Evolutionary conservation across 2,113 vertebrate genomes (phyloP).

Genomic region (Mixornis gularis): DNA sequence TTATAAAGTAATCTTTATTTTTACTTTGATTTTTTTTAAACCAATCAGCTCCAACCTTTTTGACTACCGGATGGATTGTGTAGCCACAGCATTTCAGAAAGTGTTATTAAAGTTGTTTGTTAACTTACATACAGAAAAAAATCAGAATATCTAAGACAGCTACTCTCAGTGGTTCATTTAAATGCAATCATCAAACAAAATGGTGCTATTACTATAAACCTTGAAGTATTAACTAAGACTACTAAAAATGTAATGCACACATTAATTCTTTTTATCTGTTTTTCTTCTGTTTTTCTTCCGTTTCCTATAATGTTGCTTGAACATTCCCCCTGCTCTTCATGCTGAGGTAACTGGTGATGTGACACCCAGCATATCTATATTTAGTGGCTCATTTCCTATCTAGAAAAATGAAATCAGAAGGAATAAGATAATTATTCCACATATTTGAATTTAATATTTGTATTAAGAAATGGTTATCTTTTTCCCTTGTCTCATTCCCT

Average conservation of each 20-base stretch:
- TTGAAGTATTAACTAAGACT: neutral
- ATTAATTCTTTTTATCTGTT: neutral
- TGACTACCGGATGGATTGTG: neutral
- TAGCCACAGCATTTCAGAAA: neutral
- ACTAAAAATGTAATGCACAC: neutral
- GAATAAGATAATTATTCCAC: neutral
- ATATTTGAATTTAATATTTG: neutral
- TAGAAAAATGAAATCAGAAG: neutral
- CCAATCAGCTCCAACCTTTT: neutral
- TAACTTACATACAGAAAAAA: neutral
- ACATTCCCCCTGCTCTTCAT: neutral
- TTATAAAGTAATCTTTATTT: neutral
- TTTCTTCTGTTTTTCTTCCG: neutral
- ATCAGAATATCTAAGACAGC: neutral
- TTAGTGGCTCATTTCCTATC: slow-evolving; percentile 1
- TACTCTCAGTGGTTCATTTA: neutral
- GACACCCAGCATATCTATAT: neutral
- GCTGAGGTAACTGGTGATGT: neutral
- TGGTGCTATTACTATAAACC: neutral
- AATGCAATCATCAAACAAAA: neutral
- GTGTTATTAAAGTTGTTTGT: neutral
- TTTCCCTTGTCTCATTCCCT: neutral
- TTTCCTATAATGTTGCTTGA: neutral
- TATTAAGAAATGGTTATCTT: neutral
- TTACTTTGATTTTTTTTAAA: neutral